Evolutionary conservation across 64 coral and sea anemone genomes (phyloP).

Genomic region (Exaiptasia diaphana): DNA sequence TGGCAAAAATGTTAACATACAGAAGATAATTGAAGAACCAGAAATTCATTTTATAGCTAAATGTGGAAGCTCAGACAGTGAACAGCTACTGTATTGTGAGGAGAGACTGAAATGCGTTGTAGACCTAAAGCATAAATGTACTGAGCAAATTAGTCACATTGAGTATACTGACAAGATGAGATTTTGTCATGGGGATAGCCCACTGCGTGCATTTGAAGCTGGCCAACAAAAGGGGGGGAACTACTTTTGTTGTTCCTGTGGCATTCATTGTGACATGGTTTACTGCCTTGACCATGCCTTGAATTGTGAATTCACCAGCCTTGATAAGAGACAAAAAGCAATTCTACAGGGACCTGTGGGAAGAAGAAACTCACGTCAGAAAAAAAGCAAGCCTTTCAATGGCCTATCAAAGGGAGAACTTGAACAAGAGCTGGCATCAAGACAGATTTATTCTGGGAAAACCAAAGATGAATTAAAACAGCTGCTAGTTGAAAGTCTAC

Average conservation of each 20-base stretch:
- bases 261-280: background rate
- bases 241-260: slow-evolving; percentile 25
- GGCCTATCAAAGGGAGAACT: background rate
- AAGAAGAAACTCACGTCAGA: background rate
- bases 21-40: slow-evolving; percentile 25
- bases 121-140: background rate
- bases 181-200: slow-evolving; percentile 28
- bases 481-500: background rate
- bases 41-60: slow-evolving; percentile 37
- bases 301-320: background rate
- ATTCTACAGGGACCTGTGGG: background rate
- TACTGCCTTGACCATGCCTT: slow-evolving; percentile 1
- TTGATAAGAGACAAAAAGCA: slow-evolving; percentile 13
- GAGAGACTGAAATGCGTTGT: slow-evolving; percentile 21
- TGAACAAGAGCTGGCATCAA: slow-evolving; percentile 1
- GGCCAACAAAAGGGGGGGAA: slow-evolving; percentile 33
- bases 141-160: background rate
- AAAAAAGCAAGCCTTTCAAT: slow-evolving; percentile 1
- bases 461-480: background rate
- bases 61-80: slow-evolving; percentile 40
- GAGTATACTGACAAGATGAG: slow-evolving; percentile 5
- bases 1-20: slow-evolving; percentile 2
- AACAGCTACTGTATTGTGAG: slow-evolving; percentile 22
- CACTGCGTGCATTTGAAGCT: slow-evolving; percentile 23
- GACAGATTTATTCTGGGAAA: slow-evolving; percentile 6